Evolutionary conservation across 64 coral and sea anemone genomes (phyloP), one percentile per base, ranked within the genome.

Genomic region (Trachythela sp.): DNA sequence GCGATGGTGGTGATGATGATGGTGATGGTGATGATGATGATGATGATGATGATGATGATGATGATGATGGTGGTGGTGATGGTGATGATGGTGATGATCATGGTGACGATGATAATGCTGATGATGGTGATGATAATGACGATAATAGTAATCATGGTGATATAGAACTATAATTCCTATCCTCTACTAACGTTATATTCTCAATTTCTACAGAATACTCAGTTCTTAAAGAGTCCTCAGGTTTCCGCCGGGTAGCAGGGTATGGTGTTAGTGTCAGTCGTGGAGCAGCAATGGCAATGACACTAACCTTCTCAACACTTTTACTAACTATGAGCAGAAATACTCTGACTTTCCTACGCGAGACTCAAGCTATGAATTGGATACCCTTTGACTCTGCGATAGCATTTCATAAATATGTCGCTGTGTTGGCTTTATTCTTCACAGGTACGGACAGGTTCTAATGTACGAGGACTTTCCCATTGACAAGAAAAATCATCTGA

Each of bases 371-470:
- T 0, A 80, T 80, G 75, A 35, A 80, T 22, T 80, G 75, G 75
- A 39, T 80, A 36, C 75, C 75, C 31, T 80, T 80, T 37, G 75
- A 80, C 37, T 80, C 75, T 10, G 75, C 75, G 15, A 80, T 80
- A 35, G 26, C 75, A 18, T 80, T 80, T 80, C 75, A 80, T 39
- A 80, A 80, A 80, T 80, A 80, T 80, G 75, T 80, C 33, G 75
- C 75, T 15, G 32, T 80, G 1, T 80, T 35, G 75, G 75, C 75
- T 3, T 37, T 80, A 36, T 80, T 80, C 34, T 80, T 80, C 37
- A 80, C 75, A 80, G 75, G 75, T 80, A 64, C 4, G 30, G 5
- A 22, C 59, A 22, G 15, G 59, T 31, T n/a, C 6, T 2, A 68
- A 68, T 6, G 18, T 14, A 68, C 6, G 3, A 45, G 11, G 4